Evolutionary conservation across 2,113 vertebrate species (phyloP), one percentile per base, ranked within the genome.

Genomic region (Colius striatus): DNA sequence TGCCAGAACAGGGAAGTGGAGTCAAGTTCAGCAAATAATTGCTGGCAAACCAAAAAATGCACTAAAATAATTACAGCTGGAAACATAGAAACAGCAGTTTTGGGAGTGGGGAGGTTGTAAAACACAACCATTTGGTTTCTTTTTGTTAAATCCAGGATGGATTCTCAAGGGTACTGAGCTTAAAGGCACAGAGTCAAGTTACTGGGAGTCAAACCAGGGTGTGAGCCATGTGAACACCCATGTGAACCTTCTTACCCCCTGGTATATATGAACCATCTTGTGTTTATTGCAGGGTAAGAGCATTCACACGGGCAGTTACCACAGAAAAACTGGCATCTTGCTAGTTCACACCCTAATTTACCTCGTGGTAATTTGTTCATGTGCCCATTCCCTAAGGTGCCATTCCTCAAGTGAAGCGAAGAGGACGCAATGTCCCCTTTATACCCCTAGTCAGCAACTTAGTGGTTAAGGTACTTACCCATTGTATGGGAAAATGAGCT

Each of bases 241-340:
- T 79, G 82, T 83, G 88, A 94, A 92, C 53, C 6, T 93, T 93
- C 76, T 61, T 90, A n/a, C 68, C 91, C 79, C 86, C 80, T 58
- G 91, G 92, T 96, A 72, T 87, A 90, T 87, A 89, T 81, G 95
- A 94, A 94, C 89, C 61, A 45, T 4, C 84, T 86, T 30, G 57
- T 67, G 91, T 81, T 95, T 92, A 89, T 95, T 96, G 92, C 92
- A 92, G 51, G 90, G 68, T 87, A 93, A 23, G 84, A 93, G 89
- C 90, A 93, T 96, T 96, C 95, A 95, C 94, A 96, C 55, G 43
- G 95, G 88, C 92, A 96, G 86, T 87, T 96, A 95, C 95, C 96
- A 89, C 96, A 96, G 94, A 89, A 95, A 92, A 95, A 92, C 92
- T 96, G 96, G 94, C 95, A 95, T 61, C 95, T 90, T 63, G 53